Conservation (phyloP, 2,113 vertebrate genomes). For the Tretioscincus oriximinensis region DNA sequence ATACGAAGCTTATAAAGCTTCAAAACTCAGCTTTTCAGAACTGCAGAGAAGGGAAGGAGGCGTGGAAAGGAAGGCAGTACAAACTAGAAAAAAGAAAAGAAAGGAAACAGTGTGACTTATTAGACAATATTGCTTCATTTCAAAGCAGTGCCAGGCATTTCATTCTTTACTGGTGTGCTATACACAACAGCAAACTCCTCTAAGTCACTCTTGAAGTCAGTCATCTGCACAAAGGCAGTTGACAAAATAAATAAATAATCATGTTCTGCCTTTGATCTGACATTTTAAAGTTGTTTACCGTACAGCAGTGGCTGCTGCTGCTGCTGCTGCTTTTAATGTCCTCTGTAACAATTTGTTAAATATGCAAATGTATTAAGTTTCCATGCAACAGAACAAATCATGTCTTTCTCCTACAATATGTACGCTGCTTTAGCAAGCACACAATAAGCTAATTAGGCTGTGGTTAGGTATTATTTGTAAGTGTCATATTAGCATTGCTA, state of each 20-base stretch:
- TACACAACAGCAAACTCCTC: slow-evolving; percentile 27
- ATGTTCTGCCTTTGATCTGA: slow-evolving; percentile 68
- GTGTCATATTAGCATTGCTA: slow-evolving; percentile 79
- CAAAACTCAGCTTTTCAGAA: not conserved
- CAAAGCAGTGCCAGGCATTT: slow-evolving; percentile 64
- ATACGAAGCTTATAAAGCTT: too few relatives aligned
- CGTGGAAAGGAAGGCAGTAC: too few relatives aligned
- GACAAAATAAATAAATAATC: slow-evolving; percentile 59
- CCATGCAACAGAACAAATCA: slow-evolving; percentile 78
- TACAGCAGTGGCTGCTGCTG: slow-evolving; percentile 69
- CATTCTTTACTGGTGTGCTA: slow-evolving; percentile 58
- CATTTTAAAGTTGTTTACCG: slow-evolving; percentile 70
- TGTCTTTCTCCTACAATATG: slow-evolving; percentile 56
- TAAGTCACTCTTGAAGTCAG: slow-evolving; percentile 47
- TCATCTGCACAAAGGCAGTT: slow-evolving; percentile 56
- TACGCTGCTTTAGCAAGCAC: slow-evolving; percentile 74
- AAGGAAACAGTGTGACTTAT: slow-evolving; percentile 33
- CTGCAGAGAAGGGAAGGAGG: slow-evolving; percentile 11
- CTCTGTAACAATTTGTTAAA: slow-evolving; percentile 72
- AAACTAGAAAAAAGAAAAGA: not conserved
- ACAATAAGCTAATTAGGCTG: slow-evolving; percentile 80
- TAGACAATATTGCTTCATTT: slow-evolving; percentile 47
- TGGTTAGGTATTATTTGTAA: slow-evolving; percentile 77
- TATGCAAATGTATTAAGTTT: slow-evolving; percentile 75
- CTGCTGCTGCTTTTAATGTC: slow-evolving; percentile 61